These are phyloP conservation scores for Hucho hucho DNA, from an alignment of 2,113 vertebrate species.

Conservation along the genomic window DNA sequence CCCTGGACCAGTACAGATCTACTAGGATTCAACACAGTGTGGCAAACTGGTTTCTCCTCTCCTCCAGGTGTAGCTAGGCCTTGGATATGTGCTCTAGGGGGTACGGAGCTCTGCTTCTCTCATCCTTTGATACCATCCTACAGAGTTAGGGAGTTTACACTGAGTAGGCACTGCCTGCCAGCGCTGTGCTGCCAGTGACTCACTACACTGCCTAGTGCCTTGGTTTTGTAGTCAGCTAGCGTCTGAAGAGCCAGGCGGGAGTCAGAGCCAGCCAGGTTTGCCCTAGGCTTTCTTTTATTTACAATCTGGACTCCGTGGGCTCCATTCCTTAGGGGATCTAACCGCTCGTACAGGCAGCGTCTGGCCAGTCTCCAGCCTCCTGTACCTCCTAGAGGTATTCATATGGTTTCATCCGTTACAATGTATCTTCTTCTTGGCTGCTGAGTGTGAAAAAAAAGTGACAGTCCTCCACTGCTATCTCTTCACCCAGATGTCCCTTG, in stretches of 20 bases:
- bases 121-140: slow-evolving; percentile 43
- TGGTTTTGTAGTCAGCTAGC: slow-evolving; percentile 13
- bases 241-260: slow-evolving; percentile 4
- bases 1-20: background rate
- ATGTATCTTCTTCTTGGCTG: background rate
- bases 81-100: slow-evolving; percentile 17
- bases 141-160: slow-evolving; percentile 30
- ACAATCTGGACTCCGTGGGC: slow-evolving; percentile 29
- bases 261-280: slow-evolving; percentile 27
- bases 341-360: background rate
- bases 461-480: background rate
- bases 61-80: slow-evolving; percentile 32
- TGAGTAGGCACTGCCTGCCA: slow-evolving; percentile 44
- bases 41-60: background rate
- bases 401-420: background rate
- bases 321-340: slow-evolving; percentile 20
- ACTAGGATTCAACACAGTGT: too few relatives aligned
- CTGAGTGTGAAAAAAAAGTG: background rate
- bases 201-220: background rate
- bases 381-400: background rate
- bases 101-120: slow-evolving; percentile 18
- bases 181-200: slow-evolving; percentile 19
- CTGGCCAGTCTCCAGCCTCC: background rate
- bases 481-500: background rate
- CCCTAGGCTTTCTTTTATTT: slow-evolving; percentile 40